Evolutionary conservation across 2,888 invertebrate species (phyloP).

Genomic region (Hedya salicella): DNA sequence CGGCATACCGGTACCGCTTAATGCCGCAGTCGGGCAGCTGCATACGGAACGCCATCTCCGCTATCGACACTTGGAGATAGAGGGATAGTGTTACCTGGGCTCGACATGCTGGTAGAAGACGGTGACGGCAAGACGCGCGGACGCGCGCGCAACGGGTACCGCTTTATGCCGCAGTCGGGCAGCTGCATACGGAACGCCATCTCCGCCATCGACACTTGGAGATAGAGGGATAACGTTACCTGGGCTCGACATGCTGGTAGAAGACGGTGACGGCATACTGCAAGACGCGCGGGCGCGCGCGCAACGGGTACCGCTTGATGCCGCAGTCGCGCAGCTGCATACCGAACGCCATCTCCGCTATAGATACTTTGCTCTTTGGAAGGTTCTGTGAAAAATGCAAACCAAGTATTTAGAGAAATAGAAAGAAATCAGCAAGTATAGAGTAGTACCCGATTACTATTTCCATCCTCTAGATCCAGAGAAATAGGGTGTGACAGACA

Average conservation of each 20-base stretch:
- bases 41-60: no score
- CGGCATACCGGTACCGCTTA: slow-evolving; percentile 90
- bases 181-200: slow-evolving; percentile 96
- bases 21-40: no score
- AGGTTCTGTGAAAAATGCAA: slow-evolving; percentile 83
- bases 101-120: slow-evolving; percentile 93
- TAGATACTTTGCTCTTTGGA: slow-evolving; percentile 93
- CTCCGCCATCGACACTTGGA: no score
- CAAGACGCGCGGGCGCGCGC: slow-evolving; percentile 92
- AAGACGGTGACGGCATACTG: slow-evolving; percentile 96
- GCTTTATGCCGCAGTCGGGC: slow-evolving; percentile 95
- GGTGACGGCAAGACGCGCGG: slow-evolving; percentile 95
- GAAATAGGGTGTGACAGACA: no score
- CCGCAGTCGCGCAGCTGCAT: slow-evolving; percentile 96
- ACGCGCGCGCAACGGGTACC: slow-evolving; percentile 93
- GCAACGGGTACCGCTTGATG: slow-evolving; percentile 93
- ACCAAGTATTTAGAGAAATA: no score
- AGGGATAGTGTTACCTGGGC: slow-evolving; percentile 82
- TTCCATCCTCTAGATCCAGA: no score
- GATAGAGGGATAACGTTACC: slow-evolving; percentile 73
- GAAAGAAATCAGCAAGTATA: no score
- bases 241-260: slow-evolving; percentile 90
- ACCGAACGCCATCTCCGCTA: slow-evolving; percentile 96
- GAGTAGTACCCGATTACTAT: no score
- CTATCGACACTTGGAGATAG: background rate